phyloP scores from a whole-genome alignment of 2,113 vertebrate species.

The Anoura caudifer region DNA sequence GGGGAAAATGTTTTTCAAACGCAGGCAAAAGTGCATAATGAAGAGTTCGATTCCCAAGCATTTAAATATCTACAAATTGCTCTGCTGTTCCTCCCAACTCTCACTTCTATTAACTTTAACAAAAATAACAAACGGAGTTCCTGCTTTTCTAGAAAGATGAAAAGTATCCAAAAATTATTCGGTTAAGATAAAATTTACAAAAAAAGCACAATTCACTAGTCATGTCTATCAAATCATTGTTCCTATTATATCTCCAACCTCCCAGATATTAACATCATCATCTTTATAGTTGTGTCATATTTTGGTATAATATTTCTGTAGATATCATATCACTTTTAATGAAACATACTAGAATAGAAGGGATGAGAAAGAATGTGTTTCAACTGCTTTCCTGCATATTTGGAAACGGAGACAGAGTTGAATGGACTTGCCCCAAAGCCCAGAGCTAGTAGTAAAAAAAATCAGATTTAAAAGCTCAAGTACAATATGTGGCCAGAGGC shows the following conservation, averaged over 20 bases:
- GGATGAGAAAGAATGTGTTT: background rate
- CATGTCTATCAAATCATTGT: accelerated
- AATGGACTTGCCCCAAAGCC: background rate
- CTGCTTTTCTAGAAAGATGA: background rate
- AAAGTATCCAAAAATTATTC: background rate
- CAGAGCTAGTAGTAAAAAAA: background rate
- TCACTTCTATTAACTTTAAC: background rate
- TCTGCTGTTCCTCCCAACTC: background rate
- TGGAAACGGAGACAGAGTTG: background rate
- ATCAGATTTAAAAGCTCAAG: background rate
- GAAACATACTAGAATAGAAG: background rate
- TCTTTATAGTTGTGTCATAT: background rate
- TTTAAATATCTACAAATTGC: background rate
- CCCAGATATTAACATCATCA: background rate
- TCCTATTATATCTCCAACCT: background rate
- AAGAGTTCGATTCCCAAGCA: background rate
- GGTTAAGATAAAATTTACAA: background rate
- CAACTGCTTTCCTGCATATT: background rate
- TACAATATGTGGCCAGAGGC: background rate
- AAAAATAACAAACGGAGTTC: background rate
- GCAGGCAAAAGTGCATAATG: background rate
- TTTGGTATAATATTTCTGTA: background rate
- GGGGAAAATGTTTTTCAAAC: background rate
- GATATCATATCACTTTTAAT: background rate
- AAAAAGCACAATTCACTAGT: background rate